A percentile compares a stretch with the other conserved stretches of the same genome.
Conservation (phyloP, 2,797 vertebrate genomes). For the Lepilemur ruficaudatus region DNA sequence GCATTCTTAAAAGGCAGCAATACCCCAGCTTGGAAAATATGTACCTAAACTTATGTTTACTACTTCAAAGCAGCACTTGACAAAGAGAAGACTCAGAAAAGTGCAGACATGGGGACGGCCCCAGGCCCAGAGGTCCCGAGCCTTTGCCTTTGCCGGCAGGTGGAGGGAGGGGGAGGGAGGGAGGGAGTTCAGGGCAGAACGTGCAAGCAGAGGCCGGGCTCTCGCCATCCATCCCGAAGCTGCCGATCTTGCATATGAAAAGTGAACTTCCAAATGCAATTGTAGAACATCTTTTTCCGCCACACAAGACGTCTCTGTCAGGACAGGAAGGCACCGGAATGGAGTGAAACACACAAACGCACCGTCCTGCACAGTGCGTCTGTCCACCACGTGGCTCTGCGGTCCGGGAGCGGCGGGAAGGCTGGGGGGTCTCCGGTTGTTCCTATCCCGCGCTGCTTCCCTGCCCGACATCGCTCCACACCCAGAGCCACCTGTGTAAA, state of each 20-base stretch:
- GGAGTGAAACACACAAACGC: not conserved
- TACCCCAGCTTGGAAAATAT: not conserved
- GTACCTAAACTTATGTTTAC: not conserved
- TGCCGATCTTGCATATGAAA: not conserved
- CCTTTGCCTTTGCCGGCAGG: not conserved
- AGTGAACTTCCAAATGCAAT: not conserved
- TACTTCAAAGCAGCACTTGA: not conserved
- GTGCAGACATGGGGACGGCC: no score
- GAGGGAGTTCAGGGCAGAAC: no score
- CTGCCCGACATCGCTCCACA: not conserved
- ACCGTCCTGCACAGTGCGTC: not conserved
- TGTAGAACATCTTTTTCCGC: not conserved
- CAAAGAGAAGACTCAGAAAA: not conserved
- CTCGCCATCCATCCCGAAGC: not conserved
- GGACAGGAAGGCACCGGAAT: not conserved
- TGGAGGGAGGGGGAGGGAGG: no score
- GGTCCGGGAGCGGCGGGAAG: not conserved
- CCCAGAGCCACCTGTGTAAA: not conserved
- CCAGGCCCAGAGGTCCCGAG: not conserved
- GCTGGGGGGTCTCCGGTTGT: not conserved
- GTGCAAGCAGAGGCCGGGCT: fast-evolving
- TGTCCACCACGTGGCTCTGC: fast-evolving
- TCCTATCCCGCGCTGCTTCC: not conserved
- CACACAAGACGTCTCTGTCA: not conserved
- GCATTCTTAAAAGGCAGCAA: not conserved